These are phyloP conservation scores for Antheraea assamensis DNA, from an alignment of 2,888 invertebrate species.

Conservation along the genomic window DNA sequence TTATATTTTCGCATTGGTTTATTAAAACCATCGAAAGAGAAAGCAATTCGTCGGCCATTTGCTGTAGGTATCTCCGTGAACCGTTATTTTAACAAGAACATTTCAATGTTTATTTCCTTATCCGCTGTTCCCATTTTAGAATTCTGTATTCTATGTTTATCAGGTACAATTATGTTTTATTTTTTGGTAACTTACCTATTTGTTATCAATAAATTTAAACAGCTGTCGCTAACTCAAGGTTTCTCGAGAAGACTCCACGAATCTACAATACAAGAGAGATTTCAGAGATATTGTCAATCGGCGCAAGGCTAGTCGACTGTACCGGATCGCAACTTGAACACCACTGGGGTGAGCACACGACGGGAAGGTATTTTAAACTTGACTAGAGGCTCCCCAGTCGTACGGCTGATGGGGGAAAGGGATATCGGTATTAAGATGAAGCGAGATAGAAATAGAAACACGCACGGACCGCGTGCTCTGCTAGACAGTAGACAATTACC, in stretches of 20 bases:
- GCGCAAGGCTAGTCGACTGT: constrained; percentile 46
- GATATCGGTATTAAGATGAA: constrained; percentile 51
- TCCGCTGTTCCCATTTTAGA: constrained; percentile 28
- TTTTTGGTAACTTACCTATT: constrained; percentile 57
- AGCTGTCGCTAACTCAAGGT: constrained; percentile 44
- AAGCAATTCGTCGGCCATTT: constrained; percentile 76
- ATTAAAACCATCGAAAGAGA: constrained; percentile 52
- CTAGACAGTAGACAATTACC: constrained; percentile 66
- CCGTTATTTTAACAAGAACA: constrained; percentile 42
- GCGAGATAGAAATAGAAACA: constrained; percentile 63
- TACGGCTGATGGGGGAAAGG: constrained; percentile 41
- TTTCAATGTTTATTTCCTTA: constrained; percentile 29
- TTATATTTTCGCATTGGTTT: background rate
- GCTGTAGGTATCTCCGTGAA: constrained; percentile 39
- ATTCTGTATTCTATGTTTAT: constrained; percentile 27
- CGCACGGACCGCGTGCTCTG: constrained; percentile 69
- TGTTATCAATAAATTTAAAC: constrained; percentile 41
- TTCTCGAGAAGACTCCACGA: constrained; percentile 45
- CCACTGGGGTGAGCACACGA: constrained; percentile 67
- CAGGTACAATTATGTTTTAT: constrained; percentile 31
- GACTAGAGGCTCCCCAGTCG: constrained; percentile 63
- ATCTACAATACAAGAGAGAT: constrained; percentile 64
- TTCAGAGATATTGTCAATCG: constrained; percentile 48
- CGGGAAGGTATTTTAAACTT: constrained; percentile 74
- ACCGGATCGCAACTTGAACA: constrained; percentile 63